Evolutionary conservation across 2,797 vertebrate species (phyloP).

Genomic region (Xerus rutilus): DNA sequence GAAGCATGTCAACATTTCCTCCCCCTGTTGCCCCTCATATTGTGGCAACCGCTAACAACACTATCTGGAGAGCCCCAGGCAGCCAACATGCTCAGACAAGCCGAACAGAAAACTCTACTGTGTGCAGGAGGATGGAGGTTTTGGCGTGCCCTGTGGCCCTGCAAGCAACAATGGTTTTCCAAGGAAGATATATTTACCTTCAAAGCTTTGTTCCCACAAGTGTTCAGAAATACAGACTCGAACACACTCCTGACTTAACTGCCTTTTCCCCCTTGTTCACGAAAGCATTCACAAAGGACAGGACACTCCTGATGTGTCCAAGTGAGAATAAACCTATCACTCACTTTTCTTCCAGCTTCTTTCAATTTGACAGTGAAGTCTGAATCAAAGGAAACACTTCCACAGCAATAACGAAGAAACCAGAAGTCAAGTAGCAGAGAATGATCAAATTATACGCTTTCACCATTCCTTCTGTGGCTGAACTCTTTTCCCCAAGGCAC

Average conservation of each 20-base stretch:
- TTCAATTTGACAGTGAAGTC: slow-evolving; percentile 49
- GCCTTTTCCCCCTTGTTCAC: slow-evolving; percentile 50
- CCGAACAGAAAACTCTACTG: slow-evolving; percentile 71
- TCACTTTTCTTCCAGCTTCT: slow-evolving; percentile 56
- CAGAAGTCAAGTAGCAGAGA: slow-evolving; percentile 51
- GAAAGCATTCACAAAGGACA: slow-evolving; percentile 48
- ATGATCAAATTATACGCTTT: slow-evolving; percentile 71
- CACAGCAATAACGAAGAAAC: slow-evolving; percentile 66
- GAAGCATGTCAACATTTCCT: slow-evolving; percentile 57
- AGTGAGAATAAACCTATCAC: slow-evolving; percentile 50
- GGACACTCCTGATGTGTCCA: neutral
- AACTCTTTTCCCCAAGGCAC: slow-evolving; percentile 49
- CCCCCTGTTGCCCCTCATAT: slow-evolving; percentile 57
- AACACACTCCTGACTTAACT: slow-evolving; percentile 17
- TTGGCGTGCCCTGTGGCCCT: slow-evolving; percentile 69
- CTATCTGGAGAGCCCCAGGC: slow-evolving; percentile 67
- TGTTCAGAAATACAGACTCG: slow-evolving; percentile 52
- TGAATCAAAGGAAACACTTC: slow-evolving; percentile 68
- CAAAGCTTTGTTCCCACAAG: slow-evolving; percentile 68
- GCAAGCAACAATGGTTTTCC: slow-evolving; percentile 69
- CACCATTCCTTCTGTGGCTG: slow-evolving; percentile 11
- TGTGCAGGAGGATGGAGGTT: slow-evolving; percentile 49
- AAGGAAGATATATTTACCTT: slow-evolving; percentile 69
- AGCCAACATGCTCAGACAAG: slow-evolving; percentile 78
- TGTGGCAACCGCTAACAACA: slow-evolving; percentile 67